Conservation (phyloP, 2,113 vertebrate species). For the Noctilio leporinus region DNA sequence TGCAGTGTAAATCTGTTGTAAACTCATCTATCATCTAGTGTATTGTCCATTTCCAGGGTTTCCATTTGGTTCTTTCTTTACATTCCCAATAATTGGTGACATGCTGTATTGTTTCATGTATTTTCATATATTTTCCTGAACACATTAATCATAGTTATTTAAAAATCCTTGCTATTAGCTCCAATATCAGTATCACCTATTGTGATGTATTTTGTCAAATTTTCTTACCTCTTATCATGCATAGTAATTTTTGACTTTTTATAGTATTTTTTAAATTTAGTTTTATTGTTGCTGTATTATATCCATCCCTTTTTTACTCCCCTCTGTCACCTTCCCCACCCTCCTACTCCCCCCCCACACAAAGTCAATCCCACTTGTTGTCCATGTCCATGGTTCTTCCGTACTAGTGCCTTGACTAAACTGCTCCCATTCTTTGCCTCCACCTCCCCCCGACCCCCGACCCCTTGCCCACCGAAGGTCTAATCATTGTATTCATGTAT, state of each 20-base stretch:
- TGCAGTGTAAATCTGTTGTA: background rate
- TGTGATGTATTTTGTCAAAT: background rate
- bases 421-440: too few relatives aligned
- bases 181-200: background rate
- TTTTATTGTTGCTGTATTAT: too few relatives aligned
- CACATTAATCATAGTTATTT: background rate
- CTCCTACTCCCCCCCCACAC: too few relatives aligned
- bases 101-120: background rate
- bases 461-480: too few relatives aligned
- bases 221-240: background rate
- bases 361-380: too few relatives aligned
- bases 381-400: too few relatives aligned
- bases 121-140: background rate
- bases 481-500: too few relatives aligned
- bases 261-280: too few relatives aligned
- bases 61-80: background rate
- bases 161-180: background rate
- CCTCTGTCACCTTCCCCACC: too few relatives aligned
- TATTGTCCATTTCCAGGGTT: background rate
- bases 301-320: too few relatives aligned
- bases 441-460: too few relatives aligned
- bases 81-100: background rate
- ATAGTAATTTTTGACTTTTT: background rate
- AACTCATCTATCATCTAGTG: background rate
- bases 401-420: too few relatives aligned